Base-by-base conservation (phyloP, 2,888 invertebrate genomes). In the Hedya salicella region DNA sequence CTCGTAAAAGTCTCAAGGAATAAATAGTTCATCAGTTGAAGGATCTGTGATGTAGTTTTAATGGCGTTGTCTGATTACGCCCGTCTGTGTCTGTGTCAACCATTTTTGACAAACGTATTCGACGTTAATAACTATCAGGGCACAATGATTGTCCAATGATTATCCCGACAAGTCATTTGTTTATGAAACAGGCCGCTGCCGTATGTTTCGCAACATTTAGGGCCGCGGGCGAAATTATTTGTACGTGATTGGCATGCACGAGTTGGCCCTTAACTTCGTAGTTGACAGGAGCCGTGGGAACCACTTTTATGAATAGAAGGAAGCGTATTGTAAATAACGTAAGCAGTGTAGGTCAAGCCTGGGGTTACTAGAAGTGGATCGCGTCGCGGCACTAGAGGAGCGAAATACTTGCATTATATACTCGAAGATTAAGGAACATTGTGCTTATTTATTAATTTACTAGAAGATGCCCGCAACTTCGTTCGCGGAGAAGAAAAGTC, bases 181-280 rank as follows among this genome's bases (percentile, higher is more conserved):
- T 39, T 65, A 52, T 46, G 42, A 60, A 66, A 53, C 19, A 46
- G 17, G 11, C 25, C 14, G 44, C 54, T 61, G 66, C 48, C 53
- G 57, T 57, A 61, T 54, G 61, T 66, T 66, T 61, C 60, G 60
- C 54, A 60, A 61, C 48, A 60, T 44, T 65, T 66, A 54, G 65
- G 50, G 69, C 70, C 71, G 67, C 67, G 69, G 66, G 69, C 68
- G 62, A 73, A 73, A 73, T 76, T 69, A 76, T 78, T 69, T 65
- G 67, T 70, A 69, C 73, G 78, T 84, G 83, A 82, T 83, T 83
- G 84, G 78, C 78, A 75, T 75, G 79, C 83, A 85, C 83, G 81
- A 83, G 75, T 76, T 78, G 78, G 76, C 78, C 81, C 79, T 76
- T 78, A 73, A 67, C 77, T 71, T 62, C 14, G 48, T 53, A 69